A percentile compares a stretch with the other conserved stretches of the same genome.
Conservation (phyloP, 2,113 vertebrate genomes). For the Halichoerus grypus region DNA sequence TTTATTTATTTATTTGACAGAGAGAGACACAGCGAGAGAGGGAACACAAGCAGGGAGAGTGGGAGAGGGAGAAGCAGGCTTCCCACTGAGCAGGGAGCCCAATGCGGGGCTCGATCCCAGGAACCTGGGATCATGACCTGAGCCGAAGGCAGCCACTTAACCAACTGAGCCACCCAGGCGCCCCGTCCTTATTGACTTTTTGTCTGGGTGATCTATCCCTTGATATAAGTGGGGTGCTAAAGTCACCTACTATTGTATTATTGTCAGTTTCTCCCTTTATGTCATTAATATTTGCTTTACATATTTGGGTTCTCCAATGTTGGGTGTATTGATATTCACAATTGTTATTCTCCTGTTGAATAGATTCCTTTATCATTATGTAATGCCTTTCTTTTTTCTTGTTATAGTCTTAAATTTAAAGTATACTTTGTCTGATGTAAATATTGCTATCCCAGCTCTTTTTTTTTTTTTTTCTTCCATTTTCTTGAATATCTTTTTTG, state of each 20-base stretch:
- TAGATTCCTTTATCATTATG: background rate
- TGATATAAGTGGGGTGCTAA: background rate
- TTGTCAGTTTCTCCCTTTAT: background rate
- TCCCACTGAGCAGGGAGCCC: too few species aligned
- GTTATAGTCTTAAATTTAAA: background rate
- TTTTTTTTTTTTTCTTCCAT: background rate
- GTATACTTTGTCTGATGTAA: background rate
- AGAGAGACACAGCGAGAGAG: too few species aligned
- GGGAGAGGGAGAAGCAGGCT: too few species aligned
- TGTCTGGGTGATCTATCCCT: background rate
- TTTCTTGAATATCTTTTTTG: background rate
- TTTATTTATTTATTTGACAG: too few species aligned
- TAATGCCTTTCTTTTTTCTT: background rate
- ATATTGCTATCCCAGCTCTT: background rate
- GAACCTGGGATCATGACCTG: too few species aligned
- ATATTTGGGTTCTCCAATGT: background rate
- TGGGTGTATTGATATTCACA: background rate
- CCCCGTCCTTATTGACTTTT: background rate
- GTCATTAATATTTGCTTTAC: background rate
- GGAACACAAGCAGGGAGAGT: too few species aligned
- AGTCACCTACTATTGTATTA: background rate
- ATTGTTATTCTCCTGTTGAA: background rate
- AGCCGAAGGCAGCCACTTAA: too few species aligned
- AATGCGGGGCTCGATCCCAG: too few species aligned
- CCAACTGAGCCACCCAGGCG: too few species aligned